Percentiles rank a stretch among this genome's conserved stretches.
Evolutionary conservation across 2,113 vertebrate species (phyloP).

Genomic region (Actenoides hombroni): DNA sequence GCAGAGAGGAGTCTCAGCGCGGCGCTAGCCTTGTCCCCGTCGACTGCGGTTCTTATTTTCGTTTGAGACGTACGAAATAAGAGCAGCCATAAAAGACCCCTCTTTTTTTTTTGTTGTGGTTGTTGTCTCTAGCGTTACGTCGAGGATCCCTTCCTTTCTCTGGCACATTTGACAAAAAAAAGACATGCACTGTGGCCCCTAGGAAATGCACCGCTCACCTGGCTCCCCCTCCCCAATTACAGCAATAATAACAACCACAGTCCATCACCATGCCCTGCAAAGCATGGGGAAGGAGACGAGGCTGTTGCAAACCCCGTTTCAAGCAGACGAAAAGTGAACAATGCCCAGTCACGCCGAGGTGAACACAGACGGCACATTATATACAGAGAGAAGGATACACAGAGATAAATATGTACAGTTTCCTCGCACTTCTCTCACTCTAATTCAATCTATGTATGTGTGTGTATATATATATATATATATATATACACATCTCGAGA

Average conservation of each 20-base stretch:
- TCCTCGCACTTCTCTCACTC: background rate
- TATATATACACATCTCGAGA: background rate
- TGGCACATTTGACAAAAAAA: slow-evolving; percentile 24
- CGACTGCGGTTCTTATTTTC: background rate
- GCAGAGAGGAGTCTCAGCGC: background rate
- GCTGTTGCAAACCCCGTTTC: background rate
- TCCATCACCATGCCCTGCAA: background rate
- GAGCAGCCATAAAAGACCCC: background rate
- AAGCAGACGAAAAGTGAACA: slow-evolving; percentile 19
- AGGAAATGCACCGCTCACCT: background rate
- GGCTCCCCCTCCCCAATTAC: background rate
- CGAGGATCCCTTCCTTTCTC: slow-evolving; percentile 4
- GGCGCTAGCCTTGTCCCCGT: background rate
- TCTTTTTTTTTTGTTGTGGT: background rate
- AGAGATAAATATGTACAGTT: background rate
- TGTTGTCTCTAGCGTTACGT: background rate
- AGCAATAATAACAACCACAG: background rate
- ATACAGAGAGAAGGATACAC: background rate
- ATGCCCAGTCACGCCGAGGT: background rate
- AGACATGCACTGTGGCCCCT: background rate
- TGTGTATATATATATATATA: background rate
- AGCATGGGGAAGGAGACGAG: background rate
- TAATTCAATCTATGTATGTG: background rate
- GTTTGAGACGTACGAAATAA: background rate
- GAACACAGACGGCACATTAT: background rate